Evolutionary conservation across 2,888 invertebrate species (phyloP), one percentile per base, ranked within the genome.

Genomic region (Epistrophella euchroma): DNA sequence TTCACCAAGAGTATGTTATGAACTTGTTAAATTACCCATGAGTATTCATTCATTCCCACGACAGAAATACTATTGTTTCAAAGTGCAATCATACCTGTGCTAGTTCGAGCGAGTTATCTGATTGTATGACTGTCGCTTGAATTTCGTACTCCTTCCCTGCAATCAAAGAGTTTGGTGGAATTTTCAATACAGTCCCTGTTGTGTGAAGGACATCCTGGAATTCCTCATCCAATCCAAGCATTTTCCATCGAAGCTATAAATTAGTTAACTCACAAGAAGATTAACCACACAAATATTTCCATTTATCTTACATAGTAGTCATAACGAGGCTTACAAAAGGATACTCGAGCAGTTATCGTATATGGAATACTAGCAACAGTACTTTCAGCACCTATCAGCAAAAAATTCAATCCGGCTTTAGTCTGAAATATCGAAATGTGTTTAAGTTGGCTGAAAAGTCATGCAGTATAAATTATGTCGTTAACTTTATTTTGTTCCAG

Each of bases 71-170:
- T n/a, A 32, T 9, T 13, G 25, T 55, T n/a, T 15, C 2, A 22
- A 35, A 60, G 5, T 10, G 25, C 15, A 13, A 25, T 70, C n/a
- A n/a, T 37, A 87, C 87, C 78, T 83, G 82, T 28, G 83, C 87
- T 11, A 87, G 66, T 13, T 79, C 43, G 1, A 32, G n/a, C 3
- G 81, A 81, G 13, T 58, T 74, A 37, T 81, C 58, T 40, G 85
- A 73, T 70, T 88, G 56, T 43, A 88, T 66, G 9, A 88, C 86
- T 25, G 76, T n/a, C 0, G 89, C 89, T 62, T 88, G 88, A 55
- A 89, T 84, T 78, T 89, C 79, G 22, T 89, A 88, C 72, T 88
- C 88, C n/a, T 78, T 87, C 7, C 89, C 88, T 10, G 89, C 83
- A 32, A 62, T 82, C 40, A 89, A 62, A 1, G 88, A 84, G 37